Base-by-base conservation (phyloP, 2,888 invertebrate species). In the Scaptomyza tumidula region DNA sequence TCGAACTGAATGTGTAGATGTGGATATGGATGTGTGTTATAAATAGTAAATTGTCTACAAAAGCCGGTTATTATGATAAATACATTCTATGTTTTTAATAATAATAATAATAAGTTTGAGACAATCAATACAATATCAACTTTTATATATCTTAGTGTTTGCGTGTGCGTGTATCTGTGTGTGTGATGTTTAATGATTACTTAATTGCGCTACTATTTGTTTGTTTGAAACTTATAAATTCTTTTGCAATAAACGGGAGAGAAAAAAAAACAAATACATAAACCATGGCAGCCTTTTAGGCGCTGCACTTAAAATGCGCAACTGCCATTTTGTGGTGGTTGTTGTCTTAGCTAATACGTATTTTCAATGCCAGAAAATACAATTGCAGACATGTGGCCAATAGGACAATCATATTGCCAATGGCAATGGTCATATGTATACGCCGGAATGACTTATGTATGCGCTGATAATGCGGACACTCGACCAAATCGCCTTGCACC, bases 401-500 rank as follows among this genome's bases (percentile, higher is more conserved):
- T 92, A 96, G 94, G 0, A 95, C 93, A 27, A 94, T 93, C 92
- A 97, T 94, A 88, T 97, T 97, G 61, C 96, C 96, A 91, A 96
- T 95, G 13, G 97, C 97, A 80, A 97, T 95, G 67, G 93, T 93
- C 90, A 95, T 95, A 92, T 97, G 97, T 56, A 95, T 94, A 44
- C 94, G 94, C 54, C 97, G 94, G 93, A 97, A 97, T 33, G 94
- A 93, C 76, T 93, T 94, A 88, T 97, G 94, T 14, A 97, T 94
- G 85, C 94, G 94, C 79, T 96, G 93, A 92, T 97, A 97, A 90
- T 96, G 95, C 0, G 96, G 96, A 89, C 97, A 97, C 88, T 95
- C 94, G 16, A 95, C 94, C 29, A 97, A 92, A 76, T 94, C 94
- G 56, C 96, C 96, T 31, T 95, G 93, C 45, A 95, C 93, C 80